Evolutionary conservation across 2,113 vertebrate species (phyloP).

Genomic region (Larimichthys polyactis): DNA sequence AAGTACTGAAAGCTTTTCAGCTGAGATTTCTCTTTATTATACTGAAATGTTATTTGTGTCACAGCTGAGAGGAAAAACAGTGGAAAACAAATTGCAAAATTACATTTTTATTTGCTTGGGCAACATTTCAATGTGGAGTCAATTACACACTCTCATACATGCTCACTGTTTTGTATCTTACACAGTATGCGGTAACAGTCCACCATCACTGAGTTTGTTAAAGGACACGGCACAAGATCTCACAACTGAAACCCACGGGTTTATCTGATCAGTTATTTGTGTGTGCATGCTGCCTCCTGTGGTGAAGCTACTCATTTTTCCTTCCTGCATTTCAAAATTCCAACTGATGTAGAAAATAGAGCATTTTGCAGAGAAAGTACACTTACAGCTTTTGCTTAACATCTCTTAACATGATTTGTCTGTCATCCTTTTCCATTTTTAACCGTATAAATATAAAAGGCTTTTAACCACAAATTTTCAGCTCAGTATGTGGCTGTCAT

Average conservation of each 20-base stretch:
- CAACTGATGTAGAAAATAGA: background rate
- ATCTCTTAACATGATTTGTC: background rate
- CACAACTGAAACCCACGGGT: background rate
- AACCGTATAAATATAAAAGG: background rate
- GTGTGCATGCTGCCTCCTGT: conserved; percentile 66
- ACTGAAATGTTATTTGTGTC: conserved; percentile 6
- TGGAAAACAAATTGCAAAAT: conserved; percentile 7
- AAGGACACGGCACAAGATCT: conserved; percentile 4
- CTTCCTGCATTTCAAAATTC: background rate
- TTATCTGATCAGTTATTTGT: conserved; percentile 6
- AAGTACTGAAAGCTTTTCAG: background rate
- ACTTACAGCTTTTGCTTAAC: background rate
- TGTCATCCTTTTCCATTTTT: background rate
- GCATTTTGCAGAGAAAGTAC: background rate
- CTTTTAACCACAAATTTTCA: background rate
- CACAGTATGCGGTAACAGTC: background rate
- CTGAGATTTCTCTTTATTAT: background rate
- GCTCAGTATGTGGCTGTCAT: background rate
- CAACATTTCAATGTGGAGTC: background rate
- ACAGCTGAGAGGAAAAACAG: background rate
- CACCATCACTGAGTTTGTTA: background rate
- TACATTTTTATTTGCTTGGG: conserved; percentile 3
- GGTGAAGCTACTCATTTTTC: background rate
- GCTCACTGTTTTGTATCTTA: background rate
- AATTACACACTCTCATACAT: background rate